Conservation (phyloP, 2,113 vertebrate species). For the Piaya cayana region DNA sequence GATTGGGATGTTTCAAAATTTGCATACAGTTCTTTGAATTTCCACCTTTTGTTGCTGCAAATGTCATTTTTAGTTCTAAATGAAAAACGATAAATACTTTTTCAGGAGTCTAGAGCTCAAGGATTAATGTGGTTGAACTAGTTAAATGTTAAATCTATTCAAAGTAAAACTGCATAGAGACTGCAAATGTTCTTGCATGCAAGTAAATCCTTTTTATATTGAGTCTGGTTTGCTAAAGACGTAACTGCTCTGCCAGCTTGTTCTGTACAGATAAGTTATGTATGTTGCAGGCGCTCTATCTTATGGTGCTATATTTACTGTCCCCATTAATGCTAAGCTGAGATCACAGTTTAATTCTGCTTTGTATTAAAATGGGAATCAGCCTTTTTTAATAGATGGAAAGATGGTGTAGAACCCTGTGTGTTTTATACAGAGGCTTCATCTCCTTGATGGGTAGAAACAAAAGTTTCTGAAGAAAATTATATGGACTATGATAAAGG, state of each 20-base stretch:
- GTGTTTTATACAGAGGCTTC: background rate
- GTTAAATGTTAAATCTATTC: constrained; percentile 68
- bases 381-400: background rate
- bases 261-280: constrained; percentile 46
- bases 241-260: constrained; percentile 31
- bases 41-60: constrained; percentile 35
- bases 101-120: constrained; percentile 10
- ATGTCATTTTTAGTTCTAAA: constrained; percentile 38
- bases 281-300: background rate
- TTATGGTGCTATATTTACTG: background rate
- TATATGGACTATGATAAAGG: background rate
- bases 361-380: background rate
- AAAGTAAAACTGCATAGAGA: constrained; percentile 40
- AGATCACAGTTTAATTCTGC: constrained; percentile 25
- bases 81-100: constrained; percentile 29
- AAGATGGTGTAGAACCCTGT: background rate
- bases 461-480: constrained; percentile 8
- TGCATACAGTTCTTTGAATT: constrained; percentile 41
- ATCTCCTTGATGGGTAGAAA: background rate
- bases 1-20: constrained; percentile 35
- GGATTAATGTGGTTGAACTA: constrained; percentile 55
- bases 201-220: constrained; percentile 65
- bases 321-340: constrained; percentile 19
- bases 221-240: constrained; percentile 35
- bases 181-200: constrained; percentile 39